Base-by-base conservation (phyloP, 2,888 invertebrate species). In the Aporophyla nigra region DNA sequence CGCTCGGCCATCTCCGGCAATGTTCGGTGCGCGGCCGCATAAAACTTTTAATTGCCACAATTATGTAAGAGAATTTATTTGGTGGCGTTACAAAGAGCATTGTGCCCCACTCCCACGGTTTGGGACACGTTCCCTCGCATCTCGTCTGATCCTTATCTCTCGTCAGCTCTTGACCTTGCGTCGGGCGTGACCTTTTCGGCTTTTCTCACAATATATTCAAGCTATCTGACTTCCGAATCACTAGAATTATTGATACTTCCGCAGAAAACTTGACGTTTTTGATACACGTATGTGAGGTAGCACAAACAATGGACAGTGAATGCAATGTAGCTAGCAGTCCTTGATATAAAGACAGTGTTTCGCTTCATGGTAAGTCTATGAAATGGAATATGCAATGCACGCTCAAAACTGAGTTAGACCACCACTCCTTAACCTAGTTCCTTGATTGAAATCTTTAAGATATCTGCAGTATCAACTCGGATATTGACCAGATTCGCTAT, bases 11-110 rank as follows among this genome's bases (percentile, higher is more conserved):
- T 76, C 85, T 71, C 77, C 79, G 71, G 21, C 71, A 70, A 43
- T 46, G 83, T 82, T 86, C 85, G 71, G 76, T 80, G 81, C 83
- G 70, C 81, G 80, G 82, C 82, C 85, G 88, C 84, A 90, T 92
- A 88, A 91, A 92, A 91, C 89, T 93, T 94, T 95, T 95, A 95
- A 95, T 95, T 95, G 91, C 93, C 88, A 89, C 91, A 93, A 94
- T 95, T 93, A 94, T 92, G 92, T 93, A 93, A 94, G 92, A 90
- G 90, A 92, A 92, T 94, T 94, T 94, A 94, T 92, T 89, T 86
- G 89, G 89, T 89, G 88, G 90, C 89, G 90, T 89, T 90, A 93
- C 92, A 92, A 91, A 91, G 90, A 88, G 89, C 90, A 94, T 94
- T 95, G 94, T 90, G 79, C 81, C 81, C 82, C 79, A 87, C 90